Conservation (phyloP, 2,888 invertebrate genomes). For the Eilema caniola region DNA sequence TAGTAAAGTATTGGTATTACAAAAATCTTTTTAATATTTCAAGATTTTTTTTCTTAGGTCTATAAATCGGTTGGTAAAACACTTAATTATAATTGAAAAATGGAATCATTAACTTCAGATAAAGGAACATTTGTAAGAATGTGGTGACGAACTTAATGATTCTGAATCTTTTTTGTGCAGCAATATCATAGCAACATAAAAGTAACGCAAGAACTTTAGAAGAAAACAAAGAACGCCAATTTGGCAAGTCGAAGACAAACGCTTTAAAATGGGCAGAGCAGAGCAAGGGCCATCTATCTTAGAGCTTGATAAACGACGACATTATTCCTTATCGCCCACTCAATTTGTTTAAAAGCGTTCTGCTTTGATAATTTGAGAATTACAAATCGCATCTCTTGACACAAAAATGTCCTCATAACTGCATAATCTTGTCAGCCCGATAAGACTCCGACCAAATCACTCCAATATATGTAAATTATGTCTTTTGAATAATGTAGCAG, state of each 20-base stretch:
- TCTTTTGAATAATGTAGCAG: slow-evolving; percentile 55
- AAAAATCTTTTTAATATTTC: no score
- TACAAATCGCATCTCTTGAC: slow-evolving; percentile 85
- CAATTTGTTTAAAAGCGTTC: slow-evolving; percentile 87
- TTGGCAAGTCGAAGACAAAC: slow-evolving; percentile 86
- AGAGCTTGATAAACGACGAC: slow-evolving; percentile 86
- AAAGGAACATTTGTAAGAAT: slow-evolving; percentile 14
- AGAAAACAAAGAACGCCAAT: slow-evolving; percentile 83
- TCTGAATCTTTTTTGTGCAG: slow-evolving; percentile 48
- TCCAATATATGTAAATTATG: slow-evolving; percentile 72
- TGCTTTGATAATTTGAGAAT: slow-evolving; percentile 87
- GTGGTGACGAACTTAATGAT: slow-evolving; percentile 58
- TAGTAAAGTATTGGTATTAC: no score
- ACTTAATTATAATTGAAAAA: no score
- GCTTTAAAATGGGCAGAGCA: slow-evolving; percentile 87
- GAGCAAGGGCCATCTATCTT: slow-evolving; percentile 85
- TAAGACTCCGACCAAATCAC: slow-evolving; percentile 64
- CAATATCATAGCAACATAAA: slow-evolving; percentile 50
- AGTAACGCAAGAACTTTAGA: slow-evolving; percentile 68
- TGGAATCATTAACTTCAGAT: no score
- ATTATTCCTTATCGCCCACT: slow-evolving; percentile 87
- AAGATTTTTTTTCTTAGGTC: no score
- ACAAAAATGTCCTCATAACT: slow-evolving; percentile 83
- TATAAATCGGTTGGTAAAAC: no score
- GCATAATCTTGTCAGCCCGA: slow-evolving; percentile 72